These are phyloP conservation scores for Catharus ustulatus DNA, from an alignment of 2,797 vertebrate species.

Conservation along the genomic window DNA sequence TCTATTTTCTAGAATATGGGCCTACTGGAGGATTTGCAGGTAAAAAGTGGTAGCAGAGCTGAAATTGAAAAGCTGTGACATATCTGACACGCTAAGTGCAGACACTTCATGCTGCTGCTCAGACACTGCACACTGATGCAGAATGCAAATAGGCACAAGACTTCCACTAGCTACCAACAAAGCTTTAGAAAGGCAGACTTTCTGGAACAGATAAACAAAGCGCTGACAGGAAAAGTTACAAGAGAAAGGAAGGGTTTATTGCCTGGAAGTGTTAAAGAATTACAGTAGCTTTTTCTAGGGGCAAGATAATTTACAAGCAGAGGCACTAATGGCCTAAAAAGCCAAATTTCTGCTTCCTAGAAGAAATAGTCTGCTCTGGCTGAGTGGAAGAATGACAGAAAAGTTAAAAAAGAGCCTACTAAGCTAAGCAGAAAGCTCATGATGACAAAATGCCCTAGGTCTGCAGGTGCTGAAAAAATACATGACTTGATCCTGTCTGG, in stretches of 20 bases:
- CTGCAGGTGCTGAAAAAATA: not conserved
- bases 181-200: not conserved
- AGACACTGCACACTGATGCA: conserved; percentile 15
- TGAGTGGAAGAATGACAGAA: conserved; percentile 13
- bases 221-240: not conserved
- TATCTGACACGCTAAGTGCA: conserved; percentile 1
- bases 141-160: conserved; percentile 31
- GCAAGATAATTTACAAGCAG: conserved; percentile 19
- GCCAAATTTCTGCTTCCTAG: not conserved
- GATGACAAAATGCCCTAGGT: not conserved
- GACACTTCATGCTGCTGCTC: conserved; percentile 18
- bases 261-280: conserved; percentile 11
- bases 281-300: not conserved
- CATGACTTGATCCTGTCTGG: not conserved
- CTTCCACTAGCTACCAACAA: not conserved
- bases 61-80: conserved; percentile 27
- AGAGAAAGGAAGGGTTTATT: conserved; percentile 11
- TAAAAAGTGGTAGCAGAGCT: conserved; percentile 31
- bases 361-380: not conserved
- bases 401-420: not conserved
- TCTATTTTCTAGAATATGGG: conserved; percentile 9
- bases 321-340: conserved; percentile 11
- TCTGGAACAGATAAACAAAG: conserved; percentile 4
- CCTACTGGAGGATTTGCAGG: not conserved
- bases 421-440: not conserved